Conservation (phyloP, 2,797 vertebrate species). For the Oryzias dopingdopingensis region DNA sequence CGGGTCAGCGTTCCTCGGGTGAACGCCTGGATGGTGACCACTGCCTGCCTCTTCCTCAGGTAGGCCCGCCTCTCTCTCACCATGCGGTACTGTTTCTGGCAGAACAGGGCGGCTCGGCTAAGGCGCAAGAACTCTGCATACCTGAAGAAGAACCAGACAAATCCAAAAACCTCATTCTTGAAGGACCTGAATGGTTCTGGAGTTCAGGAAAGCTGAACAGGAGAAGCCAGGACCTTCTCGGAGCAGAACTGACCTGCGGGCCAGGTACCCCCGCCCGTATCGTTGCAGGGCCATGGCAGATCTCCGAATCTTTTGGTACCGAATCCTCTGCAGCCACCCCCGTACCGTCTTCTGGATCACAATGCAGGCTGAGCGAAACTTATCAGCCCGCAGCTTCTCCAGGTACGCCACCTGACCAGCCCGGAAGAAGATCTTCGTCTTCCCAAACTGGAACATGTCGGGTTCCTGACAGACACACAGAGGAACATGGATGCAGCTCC, state of each 20-base stretch:
- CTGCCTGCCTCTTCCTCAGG: conserved; percentile 68
- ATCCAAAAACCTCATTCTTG: too few relatives aligned
- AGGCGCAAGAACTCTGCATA: conserved; percentile 80
- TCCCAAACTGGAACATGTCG: conserved; percentile 96
- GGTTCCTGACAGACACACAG: conserved; percentile 78
- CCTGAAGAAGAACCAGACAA: conserved; percentile 57
- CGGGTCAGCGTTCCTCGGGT: conserved; percentile 87
- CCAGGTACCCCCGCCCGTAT: conserved; percentile 82
- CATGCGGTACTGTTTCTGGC: conserved; percentile 93
- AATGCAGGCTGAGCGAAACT: conserved; percentile 90
- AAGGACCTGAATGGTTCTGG: too few relatives aligned
- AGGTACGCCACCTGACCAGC: conserved; percentile 96
- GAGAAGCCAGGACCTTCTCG: neutral
- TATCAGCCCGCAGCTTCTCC: conserved; percentile 91
- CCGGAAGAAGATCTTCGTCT: conserved; percentile 96
- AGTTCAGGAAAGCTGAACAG: too few relatives aligned
- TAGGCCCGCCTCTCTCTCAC: conserved; percentile 72
- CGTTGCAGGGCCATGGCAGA: conserved; percentile 81
- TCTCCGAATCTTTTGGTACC: conserved; percentile 78
- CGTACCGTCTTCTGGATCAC: conserved; percentile 93
- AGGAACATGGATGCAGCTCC: neutral
- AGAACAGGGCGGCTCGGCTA: conserved; percentile 78
- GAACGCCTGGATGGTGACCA: conserved; percentile 87
- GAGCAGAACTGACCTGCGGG: conserved; percentile 78
- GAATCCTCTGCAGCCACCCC: conserved; percentile 88